Evolutionary conservation across 2,113 vertebrate species (phyloP).

Genomic region (Polyodon spathula): DNA sequence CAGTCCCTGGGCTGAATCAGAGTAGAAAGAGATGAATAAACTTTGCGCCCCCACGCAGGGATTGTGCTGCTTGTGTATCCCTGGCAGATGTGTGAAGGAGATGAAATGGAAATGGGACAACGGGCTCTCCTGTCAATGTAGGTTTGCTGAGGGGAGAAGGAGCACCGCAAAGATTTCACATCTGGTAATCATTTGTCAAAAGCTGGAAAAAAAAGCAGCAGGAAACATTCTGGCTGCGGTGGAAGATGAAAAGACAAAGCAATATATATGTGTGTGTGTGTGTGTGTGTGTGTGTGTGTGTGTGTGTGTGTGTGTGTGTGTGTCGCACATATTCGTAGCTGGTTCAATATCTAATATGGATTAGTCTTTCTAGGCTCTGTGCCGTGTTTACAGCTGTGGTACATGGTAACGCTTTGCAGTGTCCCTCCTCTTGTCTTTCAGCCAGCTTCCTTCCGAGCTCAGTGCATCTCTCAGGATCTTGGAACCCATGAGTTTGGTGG

Average conservation of each 20-base stretch:
- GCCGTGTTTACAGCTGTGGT: no score
- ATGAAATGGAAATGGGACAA: constrained; percentile 72
- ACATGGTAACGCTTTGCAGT: no score
- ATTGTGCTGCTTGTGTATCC: constrained; percentile 63
- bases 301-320: constrained; percentile 92
- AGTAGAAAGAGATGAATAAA: no score
- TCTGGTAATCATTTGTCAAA: constrained; percentile 96
- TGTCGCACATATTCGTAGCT: constrained; percentile 68
- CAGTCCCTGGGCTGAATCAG: constrained; percentile 6
- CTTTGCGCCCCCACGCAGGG: constrained; percentile 71
- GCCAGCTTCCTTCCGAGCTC: no score
- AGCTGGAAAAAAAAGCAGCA: constrained; percentile 89
- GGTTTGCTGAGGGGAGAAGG: constrained; percentile 59
- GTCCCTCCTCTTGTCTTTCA: not conserved
- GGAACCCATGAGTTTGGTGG: no score
- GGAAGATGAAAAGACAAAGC: constrained; percentile 92
- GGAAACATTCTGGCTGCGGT: constrained; percentile 87
- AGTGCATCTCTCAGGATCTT: no score
- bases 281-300: constrained; percentile 91
- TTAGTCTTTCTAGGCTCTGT: constrained; percentile 26
- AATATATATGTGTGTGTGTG: no score
- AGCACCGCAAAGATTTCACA: constrained; percentile 75
- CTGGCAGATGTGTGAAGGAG: constrained; percentile 85
- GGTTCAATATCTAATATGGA: constrained; percentile 73
- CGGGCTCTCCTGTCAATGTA: constrained; percentile 68